Conservation (phyloP, 2,888 invertebrate species). For the Oxytorus armatus region DNA sequence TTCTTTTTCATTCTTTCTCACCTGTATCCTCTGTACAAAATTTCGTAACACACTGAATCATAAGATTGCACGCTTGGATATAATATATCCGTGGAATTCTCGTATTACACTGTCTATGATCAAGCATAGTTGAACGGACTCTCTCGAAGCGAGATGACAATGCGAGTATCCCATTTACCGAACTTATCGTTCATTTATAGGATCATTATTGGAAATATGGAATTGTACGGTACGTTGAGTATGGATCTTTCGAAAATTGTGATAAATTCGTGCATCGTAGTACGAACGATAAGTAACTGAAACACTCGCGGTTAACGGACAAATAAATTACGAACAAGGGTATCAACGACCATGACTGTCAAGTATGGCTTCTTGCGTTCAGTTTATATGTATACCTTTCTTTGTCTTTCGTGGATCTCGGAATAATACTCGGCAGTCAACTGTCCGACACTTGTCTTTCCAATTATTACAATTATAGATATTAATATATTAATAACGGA, state of each 20-base stretch:
- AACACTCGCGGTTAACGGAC: constrained; percentile 30
- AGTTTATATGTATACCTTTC: not conserved
- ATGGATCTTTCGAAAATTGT: constrained; percentile 7
- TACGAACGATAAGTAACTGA: constrained; percentile 18
- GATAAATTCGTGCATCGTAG: not conserved
- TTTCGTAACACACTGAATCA: constrained; percentile 43
- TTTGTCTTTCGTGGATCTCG: not conserved
- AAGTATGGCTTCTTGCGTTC: constrained; percentile 29
- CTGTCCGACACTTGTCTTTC: constrained; percentile 13
- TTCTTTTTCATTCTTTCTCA: constrained; percentile 16
- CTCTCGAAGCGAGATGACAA: not conserved
- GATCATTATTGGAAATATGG: constrained; percentile 4
- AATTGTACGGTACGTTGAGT: not conserved
- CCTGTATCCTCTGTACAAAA: constrained; percentile 62
- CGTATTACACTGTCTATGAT: not conserved
- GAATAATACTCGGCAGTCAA: constrained; percentile 16
- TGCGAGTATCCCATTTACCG: constrained; percentile 22
- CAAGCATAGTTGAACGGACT: not conserved
- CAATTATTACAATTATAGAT: constrained; percentile 44
- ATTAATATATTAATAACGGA: constrained; percentile 58
- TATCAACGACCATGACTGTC: constrained; percentile 34
- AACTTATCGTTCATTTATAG: not conserved
- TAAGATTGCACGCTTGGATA: constrained; percentile 45
- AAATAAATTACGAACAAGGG: constrained; percentile 42
- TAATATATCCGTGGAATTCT: not conserved